Base-by-base conservation (phyloP, 1,140 invertebrate genomes). In the Pseudachorutes palmiensis region DNA sequence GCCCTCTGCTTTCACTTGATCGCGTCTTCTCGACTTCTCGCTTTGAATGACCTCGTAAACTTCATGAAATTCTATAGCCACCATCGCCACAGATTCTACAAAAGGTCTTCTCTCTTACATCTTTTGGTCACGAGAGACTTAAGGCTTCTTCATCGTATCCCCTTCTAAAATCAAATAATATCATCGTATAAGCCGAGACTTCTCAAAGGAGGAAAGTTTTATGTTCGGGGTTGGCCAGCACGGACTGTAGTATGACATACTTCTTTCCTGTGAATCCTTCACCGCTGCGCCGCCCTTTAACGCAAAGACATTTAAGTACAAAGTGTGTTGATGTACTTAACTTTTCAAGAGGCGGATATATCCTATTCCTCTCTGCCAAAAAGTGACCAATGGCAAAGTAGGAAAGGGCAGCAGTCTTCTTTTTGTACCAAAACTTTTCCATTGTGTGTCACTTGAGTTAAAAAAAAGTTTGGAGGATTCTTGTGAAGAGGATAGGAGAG, bases 311-410 rank as follows among this genome's bases (percentile, higher is more conserved):
- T 45, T 45, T 45, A 9, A 9, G 36, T 45, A 19, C 36, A 45
- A 45, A 45, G 36, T 45, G 36, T 45, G 36, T 45, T 45, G 36
- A 19, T 45, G 36, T 9, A 45, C 36, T 45, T 45, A 45, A 45
- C 36, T 45, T 45, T 45, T 45, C 9, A 19, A 45, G 36, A 45
- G 36, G 36, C 36, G 9, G 19, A 45, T 19, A 12, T 45, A 19
- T 9, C 36, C 36, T 19, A 12, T 45, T 19, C 19, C 36, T 45
- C 19, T 45, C 36, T 45, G 36, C 19, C 36, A 45, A 19, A 45
- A 45, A 45, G 36, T 45, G 36, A 45, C 36, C 36, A 45, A 45
- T n/a, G n/a, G n/a, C n/a, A n/a, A n/a, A n/a, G n/a, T n/a, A n/a
- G n/a, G n/a, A n/a, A n/a, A n/a, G n/a, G n/a, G n/a, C n/a, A n/a